Evolutionary conservation across 2,888 invertebrate species (phyloP).

Genomic region (Archips xylosteana): DNA sequence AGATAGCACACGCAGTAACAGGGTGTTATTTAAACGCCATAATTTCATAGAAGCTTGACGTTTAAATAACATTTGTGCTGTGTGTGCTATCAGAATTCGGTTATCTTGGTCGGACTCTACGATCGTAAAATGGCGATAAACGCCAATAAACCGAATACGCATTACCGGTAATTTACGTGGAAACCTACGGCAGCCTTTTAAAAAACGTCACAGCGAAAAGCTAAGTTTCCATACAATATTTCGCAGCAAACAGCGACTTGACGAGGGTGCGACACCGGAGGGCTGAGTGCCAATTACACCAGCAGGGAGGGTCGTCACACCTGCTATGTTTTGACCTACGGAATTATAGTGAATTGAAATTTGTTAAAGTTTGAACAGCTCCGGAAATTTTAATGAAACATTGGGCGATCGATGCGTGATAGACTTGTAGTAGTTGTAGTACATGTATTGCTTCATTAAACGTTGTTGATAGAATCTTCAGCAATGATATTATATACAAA

Average conservation of each 20-base stretch:
- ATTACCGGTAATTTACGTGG: conserved; percentile 33
- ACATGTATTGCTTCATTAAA: too few species aligned
- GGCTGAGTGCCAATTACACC: conserved; percentile 69
- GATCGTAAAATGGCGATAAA: neutral
- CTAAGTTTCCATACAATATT: conserved; percentile 57
- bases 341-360: conserved; percentile 39
- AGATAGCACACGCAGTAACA: too few species aligned
- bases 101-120: too few species aligned
- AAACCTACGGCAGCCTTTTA: conserved; percentile 30
- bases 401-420: neutral
- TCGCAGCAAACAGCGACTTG: conserved; percentile 66
- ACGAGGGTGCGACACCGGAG: conserved; percentile 76
- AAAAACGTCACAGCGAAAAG: conserved; percentile 42
- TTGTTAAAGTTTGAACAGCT: conserved; percentile 29
- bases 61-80: too few species aligned
- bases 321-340: conserved; percentile 36
- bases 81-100: too few species aligned
- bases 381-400: conserved; percentile 34
- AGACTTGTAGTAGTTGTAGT: too few species aligned
- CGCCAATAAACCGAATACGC: conserved; percentile 25
- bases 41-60: too few species aligned
- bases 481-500: too few species aligned
- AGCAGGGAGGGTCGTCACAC: conserved; percentile 42
- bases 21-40: too few species aligned
- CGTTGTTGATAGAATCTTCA: too few species aligned